Evolutionary conservation across 2,113 vertebrate species (phyloP).

Genomic region (Oostethus manadensis): DNA sequence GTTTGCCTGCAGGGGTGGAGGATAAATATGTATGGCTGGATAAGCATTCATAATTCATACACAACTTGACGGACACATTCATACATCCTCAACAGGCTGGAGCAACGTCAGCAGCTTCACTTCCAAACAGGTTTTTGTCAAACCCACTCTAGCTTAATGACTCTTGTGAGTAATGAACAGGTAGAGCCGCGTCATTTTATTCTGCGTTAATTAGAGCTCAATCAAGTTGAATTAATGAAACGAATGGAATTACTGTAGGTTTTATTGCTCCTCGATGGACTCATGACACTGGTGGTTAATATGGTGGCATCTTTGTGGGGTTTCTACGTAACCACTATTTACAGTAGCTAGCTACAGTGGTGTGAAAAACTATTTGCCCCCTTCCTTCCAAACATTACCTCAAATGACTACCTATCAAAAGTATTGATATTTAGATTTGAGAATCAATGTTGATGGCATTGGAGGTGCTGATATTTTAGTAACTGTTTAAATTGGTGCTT

Average conservation of each 20-base stretch:
- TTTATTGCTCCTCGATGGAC: constrained; percentile 33
- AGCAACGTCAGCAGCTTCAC: constrained; percentile 23
- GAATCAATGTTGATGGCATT: too few relatives aligned
- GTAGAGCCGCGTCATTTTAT: constrained; percentile 19
- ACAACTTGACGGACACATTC: constrained; percentile 50
- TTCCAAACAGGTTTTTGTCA: constrained; percentile 46
- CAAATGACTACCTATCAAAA: too few relatives aligned
- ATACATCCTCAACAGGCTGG: neutral
- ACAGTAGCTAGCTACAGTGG: neutral
- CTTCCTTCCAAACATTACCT: too few relatives aligned
- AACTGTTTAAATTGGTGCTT: too few relatives aligned
- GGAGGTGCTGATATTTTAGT: too few relatives aligned
- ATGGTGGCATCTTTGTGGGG: constrained; percentile 7
- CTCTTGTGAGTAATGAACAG: constrained; percentile 60
- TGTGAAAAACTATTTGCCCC: too few relatives aligned
- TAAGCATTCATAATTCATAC: constrained; percentile 57
- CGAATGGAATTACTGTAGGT: constrained; percentile 29
- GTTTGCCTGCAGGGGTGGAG: constrained; percentile 38
- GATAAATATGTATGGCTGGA: constrained; percentile 53
- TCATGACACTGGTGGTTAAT: too few relatives aligned
- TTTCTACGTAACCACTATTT: constrained; percentile 6
- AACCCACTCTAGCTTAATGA: constrained; percentile 59
- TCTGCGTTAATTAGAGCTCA: constrained; percentile 60
- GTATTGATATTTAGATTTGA: too few relatives aligned
- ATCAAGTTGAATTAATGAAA: constrained; percentile 63